These are phyloP conservation scores for Diglossa cyanea DNA, from an alignment of 2,797 vertebrate genomes.

Conservation along the genomic window DNA sequence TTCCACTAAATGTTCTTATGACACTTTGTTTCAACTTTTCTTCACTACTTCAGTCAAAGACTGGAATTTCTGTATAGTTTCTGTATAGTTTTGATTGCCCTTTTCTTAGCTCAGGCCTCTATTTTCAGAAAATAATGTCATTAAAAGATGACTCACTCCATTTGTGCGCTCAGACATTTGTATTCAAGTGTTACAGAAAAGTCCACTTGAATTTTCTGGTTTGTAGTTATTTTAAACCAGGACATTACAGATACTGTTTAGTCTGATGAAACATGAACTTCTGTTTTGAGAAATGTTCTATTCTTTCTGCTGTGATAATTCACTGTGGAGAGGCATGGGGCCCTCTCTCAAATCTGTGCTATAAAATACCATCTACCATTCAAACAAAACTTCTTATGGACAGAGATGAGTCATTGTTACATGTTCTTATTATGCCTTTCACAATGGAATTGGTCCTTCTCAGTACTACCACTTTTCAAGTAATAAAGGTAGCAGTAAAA, in stretches of 20 bases:
- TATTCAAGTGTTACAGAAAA: background rate
- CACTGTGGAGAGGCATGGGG: background rate
- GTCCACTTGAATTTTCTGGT: background rate
- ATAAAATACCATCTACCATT: background rate
- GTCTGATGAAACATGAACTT: background rate
- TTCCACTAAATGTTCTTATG: background rate
- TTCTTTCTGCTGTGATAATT: background rate
- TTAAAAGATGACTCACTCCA: background rate
- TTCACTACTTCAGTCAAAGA: background rate
- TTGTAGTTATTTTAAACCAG: background rate
- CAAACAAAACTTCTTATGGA: background rate
- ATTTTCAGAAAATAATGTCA: background rate
- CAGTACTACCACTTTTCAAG: background rate
- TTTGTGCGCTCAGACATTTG: background rate
- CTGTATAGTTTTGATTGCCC: background rate
- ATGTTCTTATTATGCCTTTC: background rate
- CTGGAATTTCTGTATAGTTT: background rate
- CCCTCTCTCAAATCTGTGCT: background rate
- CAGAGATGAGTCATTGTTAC: background rate
- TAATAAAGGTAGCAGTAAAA: slow-evolving; percentile 14
- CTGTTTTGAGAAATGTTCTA: background rate
- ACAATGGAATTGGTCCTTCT: background rate
- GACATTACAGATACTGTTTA: background rate
- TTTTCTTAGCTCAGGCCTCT: background rate
- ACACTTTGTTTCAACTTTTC: background rate